phyloP scores from a whole-genome alignment of 2,797 vertebrate species.

The Dendrocincla tyrannina region DNA sequence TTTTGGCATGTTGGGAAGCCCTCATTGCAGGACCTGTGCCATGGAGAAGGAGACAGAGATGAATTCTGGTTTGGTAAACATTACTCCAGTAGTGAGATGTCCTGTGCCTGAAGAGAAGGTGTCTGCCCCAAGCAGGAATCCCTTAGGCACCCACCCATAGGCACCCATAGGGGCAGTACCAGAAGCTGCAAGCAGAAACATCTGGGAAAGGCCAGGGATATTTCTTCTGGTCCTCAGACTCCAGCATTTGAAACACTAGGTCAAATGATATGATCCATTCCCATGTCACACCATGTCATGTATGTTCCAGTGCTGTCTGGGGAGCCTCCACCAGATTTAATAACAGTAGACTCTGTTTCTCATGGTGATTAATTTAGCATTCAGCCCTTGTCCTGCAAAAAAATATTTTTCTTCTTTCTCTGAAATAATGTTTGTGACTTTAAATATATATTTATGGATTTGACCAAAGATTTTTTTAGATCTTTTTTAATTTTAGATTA shows the following conservation, averaged over 20 bases:
- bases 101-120: neutral
- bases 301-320: too few relatives aligned
- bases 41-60: neutral
- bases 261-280: neutral
- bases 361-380: neutral
- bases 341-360: neutral
- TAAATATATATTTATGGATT: neutral
- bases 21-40: accelerated
- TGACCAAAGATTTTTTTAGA: neutral
- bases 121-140: neutral
- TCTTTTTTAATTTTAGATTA: too few relatives aligned
- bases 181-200: neutral
- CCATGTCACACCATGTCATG: neutral
- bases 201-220: neutral
- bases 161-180: neutral
- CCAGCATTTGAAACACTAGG: neutral
- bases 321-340: neutral
- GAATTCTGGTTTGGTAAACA: neutral
- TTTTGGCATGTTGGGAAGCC: neutral
- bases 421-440: neutral
- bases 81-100: neutral
- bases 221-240: neutral
- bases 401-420: neutral
- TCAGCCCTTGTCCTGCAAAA: neutral
- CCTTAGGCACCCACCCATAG: neutral